Conservation (phyloP, 2,888 invertebrate species). For the Zhuqinia jingwanae region DNA sequence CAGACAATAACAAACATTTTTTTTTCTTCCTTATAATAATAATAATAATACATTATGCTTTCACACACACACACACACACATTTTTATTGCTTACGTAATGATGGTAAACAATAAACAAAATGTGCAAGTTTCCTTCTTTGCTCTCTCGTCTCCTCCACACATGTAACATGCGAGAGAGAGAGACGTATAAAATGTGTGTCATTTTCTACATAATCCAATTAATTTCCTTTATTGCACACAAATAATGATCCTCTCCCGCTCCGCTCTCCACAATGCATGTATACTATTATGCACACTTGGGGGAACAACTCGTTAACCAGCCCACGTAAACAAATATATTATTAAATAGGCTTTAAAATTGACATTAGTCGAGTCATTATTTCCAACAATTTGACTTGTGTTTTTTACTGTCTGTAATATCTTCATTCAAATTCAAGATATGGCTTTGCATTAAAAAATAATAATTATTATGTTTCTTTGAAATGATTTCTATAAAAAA, state of each 20-base stretch:
- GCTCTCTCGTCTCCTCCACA: slow-evolving; percentile 2
- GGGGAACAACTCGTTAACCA: slow-evolving; percentile 28
- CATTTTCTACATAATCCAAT: slow-evolving; percentile 64
- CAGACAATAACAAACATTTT: slow-evolving; percentile 38
- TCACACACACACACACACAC: slow-evolving; percentile 10
- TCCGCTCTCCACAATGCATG: too few relatives aligned
- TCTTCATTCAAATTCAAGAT: background rate
- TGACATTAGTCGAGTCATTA: slow-evolving; percentile 28
- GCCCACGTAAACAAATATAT: slow-evolving; percentile 20
- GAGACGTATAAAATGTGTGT: slow-evolving; percentile 45
- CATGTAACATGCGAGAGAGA: background rate
- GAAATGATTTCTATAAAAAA: background rate
- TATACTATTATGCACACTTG: background rate
- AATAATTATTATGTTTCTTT: too few relatives aligned
- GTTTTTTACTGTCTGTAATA: background rate
- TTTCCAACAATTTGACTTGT: slow-evolving; percentile 20
- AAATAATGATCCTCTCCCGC: slow-evolving; percentile 28
- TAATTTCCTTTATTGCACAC: slow-evolving; percentile 62
- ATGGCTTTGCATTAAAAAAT: too few relatives aligned
- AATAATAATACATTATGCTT: slow-evolving; percentile 12
- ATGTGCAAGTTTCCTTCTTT: slow-evolving; percentile 49
- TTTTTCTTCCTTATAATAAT: too few relatives aligned
- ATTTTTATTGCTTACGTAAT: slow-evolving; percentile 57
- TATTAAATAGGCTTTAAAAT: background rate
- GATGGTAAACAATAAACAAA: slow-evolving; percentile 45